These are phyloP conservation scores for Zelleria hepariella DNA, from an alignment of 2,888 invertebrate genomes.

Conservation along the genomic window DNA sequence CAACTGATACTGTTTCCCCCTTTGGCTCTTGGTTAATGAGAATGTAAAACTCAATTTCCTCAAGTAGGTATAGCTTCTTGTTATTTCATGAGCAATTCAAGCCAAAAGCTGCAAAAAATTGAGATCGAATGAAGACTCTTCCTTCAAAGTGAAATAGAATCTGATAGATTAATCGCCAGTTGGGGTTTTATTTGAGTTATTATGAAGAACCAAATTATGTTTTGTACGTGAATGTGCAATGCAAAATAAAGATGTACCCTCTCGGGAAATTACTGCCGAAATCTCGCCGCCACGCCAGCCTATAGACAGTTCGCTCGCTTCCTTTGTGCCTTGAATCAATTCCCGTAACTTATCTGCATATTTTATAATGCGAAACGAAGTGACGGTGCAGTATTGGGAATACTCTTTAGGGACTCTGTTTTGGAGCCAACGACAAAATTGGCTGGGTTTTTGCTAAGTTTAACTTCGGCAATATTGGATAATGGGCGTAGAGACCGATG, in stretches of 20 bases:
- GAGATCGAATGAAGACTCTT: neutral
- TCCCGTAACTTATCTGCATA: constrained; percentile 70
- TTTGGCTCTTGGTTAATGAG: no score
- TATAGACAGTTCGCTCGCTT: constrained; percentile 53
- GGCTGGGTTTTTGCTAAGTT: neutral
- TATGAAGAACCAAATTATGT: neutral
- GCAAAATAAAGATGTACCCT: constrained; percentile 56
- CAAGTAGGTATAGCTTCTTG: no score
- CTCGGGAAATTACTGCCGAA: constrained; percentile 68
- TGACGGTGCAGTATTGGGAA: constrained; percentile 43
- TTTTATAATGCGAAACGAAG: constrained; percentile 63
- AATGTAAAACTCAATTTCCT: no score
- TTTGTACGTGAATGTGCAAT: constrained; percentile 19
- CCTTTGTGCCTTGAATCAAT: constrained; percentile 69
- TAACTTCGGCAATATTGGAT: neutral
- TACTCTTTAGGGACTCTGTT: neutral
- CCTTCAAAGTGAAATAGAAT: neutral
- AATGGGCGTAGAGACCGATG: neutral
- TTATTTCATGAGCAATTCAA: no score
- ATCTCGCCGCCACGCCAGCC: constrained; percentile 47
- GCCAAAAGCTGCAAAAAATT: no score
- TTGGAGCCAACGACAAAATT: neutral
- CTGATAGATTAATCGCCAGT: neutral
- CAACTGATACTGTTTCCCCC: no score
- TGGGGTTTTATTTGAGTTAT: neutral